These are phyloP conservation scores for Odocoileus virginianus DNA, from an alignment of 2,113 vertebrate species.

Conservation along the genomic window DNA sequence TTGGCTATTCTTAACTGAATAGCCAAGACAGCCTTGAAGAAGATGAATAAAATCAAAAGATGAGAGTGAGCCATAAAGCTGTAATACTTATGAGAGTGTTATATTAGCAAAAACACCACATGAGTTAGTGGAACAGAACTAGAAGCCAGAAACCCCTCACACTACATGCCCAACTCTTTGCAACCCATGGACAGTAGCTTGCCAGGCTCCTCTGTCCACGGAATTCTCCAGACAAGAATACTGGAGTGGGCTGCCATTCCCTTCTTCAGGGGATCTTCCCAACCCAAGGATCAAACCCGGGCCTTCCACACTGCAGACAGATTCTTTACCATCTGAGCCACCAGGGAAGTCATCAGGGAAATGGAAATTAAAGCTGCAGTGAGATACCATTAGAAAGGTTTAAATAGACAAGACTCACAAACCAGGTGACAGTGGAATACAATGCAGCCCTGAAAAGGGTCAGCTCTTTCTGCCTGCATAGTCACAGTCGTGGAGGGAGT, in stretches of 20 bases:
- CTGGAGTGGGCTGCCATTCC: not conserved
- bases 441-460: not conserved
- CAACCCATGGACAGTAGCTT: not conserved
- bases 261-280: not conserved
- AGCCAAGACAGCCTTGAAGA: not conserved
- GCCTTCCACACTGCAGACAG: not conserved
- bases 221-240: not conserved
- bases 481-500: not conserved
- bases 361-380: not conserved
- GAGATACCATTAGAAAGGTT: not conserved
- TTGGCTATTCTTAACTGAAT: not conserved
- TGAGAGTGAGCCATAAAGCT: not conserved
- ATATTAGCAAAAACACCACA: not conserved
- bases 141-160: not conserved
- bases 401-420: not conserved
- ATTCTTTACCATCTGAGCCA: not conserved
- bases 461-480: not conserved
- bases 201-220: not conserved
- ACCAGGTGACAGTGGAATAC: rapidly evolving
- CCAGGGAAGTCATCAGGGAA: not conserved
- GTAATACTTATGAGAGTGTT: not conserved
- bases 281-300: not conserved
- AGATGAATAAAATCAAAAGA: not conserved
- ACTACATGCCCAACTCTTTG: not conserved
- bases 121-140: not conserved